Conservation (phyloP, 2,797 vertebrate species). For the Tangara arthus region DNA sequence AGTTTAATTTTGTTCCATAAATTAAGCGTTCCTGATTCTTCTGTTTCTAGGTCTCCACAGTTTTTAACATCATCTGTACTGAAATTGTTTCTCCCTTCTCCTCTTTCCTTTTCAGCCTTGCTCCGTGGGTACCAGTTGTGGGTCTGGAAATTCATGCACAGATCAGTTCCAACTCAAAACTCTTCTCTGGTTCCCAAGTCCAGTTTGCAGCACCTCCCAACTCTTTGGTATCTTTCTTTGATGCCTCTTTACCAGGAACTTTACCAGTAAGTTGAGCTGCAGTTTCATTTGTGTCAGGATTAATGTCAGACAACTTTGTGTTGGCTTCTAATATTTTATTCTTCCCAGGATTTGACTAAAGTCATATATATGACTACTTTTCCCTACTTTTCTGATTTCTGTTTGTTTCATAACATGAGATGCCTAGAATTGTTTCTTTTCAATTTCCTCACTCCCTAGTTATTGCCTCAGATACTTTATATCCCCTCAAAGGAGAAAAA, state of each 20-base stretch:
- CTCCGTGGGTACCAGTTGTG: conserved; percentile 85
- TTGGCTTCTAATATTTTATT: neutral
- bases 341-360: neutral
- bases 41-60: neutral
- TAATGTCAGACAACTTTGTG: neutral
- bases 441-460: neutral
- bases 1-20: neutral
- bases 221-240: conserved; percentile 94
- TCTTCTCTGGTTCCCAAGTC: conserved; percentile 91
- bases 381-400: neutral
- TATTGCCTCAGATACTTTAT: neutral
- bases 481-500: neutral
- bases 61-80: neutral
- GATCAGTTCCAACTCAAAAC: conserved; percentile 90
- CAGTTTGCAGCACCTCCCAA: conserved; percentile 91
- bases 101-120: conserved; percentile 69
- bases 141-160: conserved; percentile 96
- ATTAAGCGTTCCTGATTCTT: neutral
- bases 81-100: neutral
- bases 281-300: neutral
- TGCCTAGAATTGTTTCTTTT: neutral
- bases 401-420: neutral
- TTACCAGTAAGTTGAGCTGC: conserved; percentile 85
- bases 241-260: conserved; percentile 95
- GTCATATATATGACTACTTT: neutral